These are phyloP conservation scores for Enteromius thamalakanensis DNA, from an alignment of 2,797 vertebrate species.

Conservation along the genomic window DNA sequence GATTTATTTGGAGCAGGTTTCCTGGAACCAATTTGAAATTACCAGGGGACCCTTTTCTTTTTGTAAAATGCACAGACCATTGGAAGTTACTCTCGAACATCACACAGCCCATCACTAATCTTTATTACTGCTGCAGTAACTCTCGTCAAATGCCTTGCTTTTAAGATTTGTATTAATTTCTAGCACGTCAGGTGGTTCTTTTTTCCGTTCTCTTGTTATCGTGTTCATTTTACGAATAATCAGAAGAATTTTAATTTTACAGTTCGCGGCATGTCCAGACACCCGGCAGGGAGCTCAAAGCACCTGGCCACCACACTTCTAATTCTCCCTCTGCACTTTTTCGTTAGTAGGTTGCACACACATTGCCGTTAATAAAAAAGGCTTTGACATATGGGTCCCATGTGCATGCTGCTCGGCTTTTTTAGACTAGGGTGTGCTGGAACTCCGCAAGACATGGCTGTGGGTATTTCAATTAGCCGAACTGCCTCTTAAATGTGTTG, in stretches of 20 bases:
- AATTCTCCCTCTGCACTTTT: constrained; percentile 42
- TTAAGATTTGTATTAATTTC: background rate
- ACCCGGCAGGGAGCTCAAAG: constrained; percentile 14
- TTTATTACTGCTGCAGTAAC: constrained; percentile 32
- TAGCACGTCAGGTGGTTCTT: constrained; percentile 14
- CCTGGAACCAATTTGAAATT: constrained; percentile 78
- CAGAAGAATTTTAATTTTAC: constrained; percentile 35
- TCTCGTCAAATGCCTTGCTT: constrained; percentile 13
- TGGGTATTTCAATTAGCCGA: constrained; percentile 82
- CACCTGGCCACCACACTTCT: constrained; percentile 60
- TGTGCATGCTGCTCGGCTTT: constrained; percentile 71
- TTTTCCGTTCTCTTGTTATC: constrained; percentile 22
- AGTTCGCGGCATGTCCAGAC: constrained; percentile 16
- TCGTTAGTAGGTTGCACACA: constrained; percentile 49
- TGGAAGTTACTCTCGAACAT: constrained; percentile 12
- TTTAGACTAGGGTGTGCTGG: constrained; percentile 47
- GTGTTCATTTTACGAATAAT: background rate
- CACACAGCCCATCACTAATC: constrained; percentile 27
- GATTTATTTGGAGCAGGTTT: constrained; percentile 65
- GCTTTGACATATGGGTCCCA: constrained; percentile 83
- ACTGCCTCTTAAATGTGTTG: constrained; percentile 65
- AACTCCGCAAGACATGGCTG: constrained; percentile 76
- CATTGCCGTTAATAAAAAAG: constrained; percentile 76
- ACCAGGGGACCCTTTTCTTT: constrained; percentile 68
- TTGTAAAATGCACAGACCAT: constrained; percentile 67